Percentiles rank a stretch among this genome's conserved stretches.
phyloP scores from a whole-genome alignment of 2,888 invertebrate species.

The Eueremaeus valkanovi region DNA sequence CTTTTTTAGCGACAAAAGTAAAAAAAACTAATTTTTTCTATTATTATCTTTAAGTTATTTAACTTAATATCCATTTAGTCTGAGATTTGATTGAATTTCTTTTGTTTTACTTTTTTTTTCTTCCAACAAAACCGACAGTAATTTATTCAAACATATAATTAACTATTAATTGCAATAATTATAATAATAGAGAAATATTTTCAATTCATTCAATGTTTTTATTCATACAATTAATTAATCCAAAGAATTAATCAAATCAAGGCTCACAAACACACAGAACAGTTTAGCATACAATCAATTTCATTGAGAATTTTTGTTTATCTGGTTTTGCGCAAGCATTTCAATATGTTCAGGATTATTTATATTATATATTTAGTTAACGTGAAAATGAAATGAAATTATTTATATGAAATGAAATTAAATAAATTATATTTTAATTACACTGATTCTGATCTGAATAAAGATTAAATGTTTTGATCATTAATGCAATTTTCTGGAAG shows the following conservation, averaged over 20 bases:
- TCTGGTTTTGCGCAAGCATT: background rate
- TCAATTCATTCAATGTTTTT: background rate
- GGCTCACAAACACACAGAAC: background rate
- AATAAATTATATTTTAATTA: no score
- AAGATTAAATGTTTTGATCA: no score
- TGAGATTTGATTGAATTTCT: background rate
- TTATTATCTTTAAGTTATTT: slow-evolving; percentile 1
- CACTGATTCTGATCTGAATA: no score
- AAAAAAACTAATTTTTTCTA: background rate
- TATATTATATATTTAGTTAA: no score
- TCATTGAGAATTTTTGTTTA: slow-evolving; percentile 1
- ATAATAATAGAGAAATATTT: background rate
- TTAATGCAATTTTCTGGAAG: no score
- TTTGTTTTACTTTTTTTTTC: background rate
- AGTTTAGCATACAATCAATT: background rate
- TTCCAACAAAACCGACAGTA: background rate
- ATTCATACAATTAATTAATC: background rate
- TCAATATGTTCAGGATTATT: background rate
- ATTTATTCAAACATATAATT: background rate
- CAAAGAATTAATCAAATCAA: background rate
- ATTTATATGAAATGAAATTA: no score
- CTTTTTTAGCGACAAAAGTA: background rate
- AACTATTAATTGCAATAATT: background rate
- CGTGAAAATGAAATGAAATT: no score
- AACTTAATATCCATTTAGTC: background rate